Percentiles rank a stretch among this genome's conserved stretches.
Evolutionary conservation across 2,113 vertebrate species (phyloP).

Genomic region (Ammodramus savannarum): DNA sequence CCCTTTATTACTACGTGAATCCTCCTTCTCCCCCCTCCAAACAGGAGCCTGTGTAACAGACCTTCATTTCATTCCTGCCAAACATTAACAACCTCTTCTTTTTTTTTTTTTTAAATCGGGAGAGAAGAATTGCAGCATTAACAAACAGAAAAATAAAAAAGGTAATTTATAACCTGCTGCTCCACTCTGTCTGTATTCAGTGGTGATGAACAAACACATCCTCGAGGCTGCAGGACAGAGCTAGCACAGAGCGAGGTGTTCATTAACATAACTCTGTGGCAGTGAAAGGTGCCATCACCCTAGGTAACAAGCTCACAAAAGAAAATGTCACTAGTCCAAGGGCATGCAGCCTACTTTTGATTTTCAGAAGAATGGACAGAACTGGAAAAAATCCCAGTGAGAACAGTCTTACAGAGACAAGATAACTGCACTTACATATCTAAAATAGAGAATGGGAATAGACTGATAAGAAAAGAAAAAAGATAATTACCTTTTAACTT

Average conservation of each 20-base stretch:
- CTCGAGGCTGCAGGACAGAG: not conserved
- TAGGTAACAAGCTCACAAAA: slow-evolving; percentile 13
- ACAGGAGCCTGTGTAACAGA: not conserved
- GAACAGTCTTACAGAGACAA: not conserved
- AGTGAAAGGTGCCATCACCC: slow-evolving; percentile 32
- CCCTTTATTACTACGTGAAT: not conserved
- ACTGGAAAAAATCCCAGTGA: not conserved
- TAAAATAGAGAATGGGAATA: not conserved
- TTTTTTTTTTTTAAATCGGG: not conserved
- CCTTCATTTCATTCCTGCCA: slow-evolving; percentile 19
- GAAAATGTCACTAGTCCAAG: not conserved
- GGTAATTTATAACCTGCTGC: slow-evolving; percentile 47
- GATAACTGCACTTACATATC: not conserved
- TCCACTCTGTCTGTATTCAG: not conserved
- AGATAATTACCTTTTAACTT: not conserved
- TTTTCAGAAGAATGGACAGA: not conserved
- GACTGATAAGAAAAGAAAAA: not conserved
- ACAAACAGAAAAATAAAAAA: slow-evolving; percentile 49
- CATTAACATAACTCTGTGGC: slow-evolving; percentile 14
- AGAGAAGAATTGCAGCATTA: not conserved
- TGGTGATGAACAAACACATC: slow-evolving; percentile 12
- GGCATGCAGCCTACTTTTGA: not conserved
- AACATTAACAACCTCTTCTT: slow-evolving; percentile 11
- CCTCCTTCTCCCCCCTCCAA: not conserved
- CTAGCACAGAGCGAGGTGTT: slow-evolving; percentile 6